Evolutionary conservation across 2,888 invertebrate species (phyloP), one percentile per base, ranked within the genome.

Genomic region (Diaphora mendica): DNA sequence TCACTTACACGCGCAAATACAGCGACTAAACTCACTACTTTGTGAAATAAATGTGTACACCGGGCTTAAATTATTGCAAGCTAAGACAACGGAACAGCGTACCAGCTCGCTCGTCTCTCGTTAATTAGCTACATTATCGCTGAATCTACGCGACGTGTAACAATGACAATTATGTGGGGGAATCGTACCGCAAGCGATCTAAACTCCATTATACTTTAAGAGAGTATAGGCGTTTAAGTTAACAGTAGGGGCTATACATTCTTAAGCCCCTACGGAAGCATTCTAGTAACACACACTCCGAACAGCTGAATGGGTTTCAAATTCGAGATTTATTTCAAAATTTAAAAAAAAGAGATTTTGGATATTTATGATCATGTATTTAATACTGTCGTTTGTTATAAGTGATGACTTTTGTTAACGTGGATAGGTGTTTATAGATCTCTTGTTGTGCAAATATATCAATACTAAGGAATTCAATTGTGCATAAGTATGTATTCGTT

Each of bases 61-160:
- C 33, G 33, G 62, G 44, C 30, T 64, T 64, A 90, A 91, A 88
- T 92, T 92, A 92, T 91, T 91, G 90, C 90, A 83, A 51, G 87
- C 86, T 89, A 87, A 90, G 89, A 88, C 88, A 86, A 90, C 88
- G 87, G 87, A 87, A 89, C 89, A 91, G 88, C 88, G 86, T 81
- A 88, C 90, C 91, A 90, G 89, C 85, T 86, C 90, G 90, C 83
- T 87, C 88, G 87, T 88, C 90, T 91, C 89, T 84, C 88, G 88
- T 91, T 93, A 92, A 94, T 94, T 93, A 92, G 89, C 88, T 87
- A 88, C 90, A 92, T 92, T 92, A 94, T 92, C 92, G 88, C 86
- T 82, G 84, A 87, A 91, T 92, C 90, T 91, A 90, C 86, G 86
- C 87, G 84, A 85, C 82, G 81, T 82, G 77, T 85, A 82, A 85